Conservation (phyloP, 2,113 vertebrate species). For the Mormyrus iriodes region DNA sequence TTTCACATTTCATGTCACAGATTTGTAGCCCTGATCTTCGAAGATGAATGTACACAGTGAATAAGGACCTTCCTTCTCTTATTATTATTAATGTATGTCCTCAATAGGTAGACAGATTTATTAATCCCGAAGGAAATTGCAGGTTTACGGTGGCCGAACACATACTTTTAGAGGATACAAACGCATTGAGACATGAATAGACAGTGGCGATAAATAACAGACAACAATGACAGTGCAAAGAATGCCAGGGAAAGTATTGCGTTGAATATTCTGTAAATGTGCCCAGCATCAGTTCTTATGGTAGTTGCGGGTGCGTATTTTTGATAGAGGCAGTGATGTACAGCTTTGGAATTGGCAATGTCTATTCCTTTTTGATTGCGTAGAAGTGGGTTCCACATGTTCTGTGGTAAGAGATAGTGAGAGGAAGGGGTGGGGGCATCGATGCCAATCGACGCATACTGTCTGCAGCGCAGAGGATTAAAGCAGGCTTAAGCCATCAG, state of each 20-base stretch:
- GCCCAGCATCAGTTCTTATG: neutral
- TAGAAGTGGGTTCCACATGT: neutral
- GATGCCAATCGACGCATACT: constrained; percentile 49
- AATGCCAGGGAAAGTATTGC: neutral
- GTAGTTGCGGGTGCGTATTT: neutral
- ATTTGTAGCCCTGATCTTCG: neutral
- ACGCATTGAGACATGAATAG: neutral
- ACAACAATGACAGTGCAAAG: neutral
- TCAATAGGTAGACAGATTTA: neutral
- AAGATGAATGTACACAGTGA: neutral
- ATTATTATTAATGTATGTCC: neutral
- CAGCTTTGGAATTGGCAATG: neutral
- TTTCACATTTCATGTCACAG: neutral
- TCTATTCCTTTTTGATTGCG: neutral
- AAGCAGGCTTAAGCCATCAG: constrained; percentile 49
- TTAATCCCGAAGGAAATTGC: neutral
- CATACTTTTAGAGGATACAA: neutral
- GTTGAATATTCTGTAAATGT: neutral
- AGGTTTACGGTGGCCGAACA: neutral
- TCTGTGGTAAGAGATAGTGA: constrained; percentile 14
- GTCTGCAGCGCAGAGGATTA: constrained; percentile 45
- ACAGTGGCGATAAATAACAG: neutral
- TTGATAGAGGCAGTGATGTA: neutral
- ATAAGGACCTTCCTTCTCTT: neutral
- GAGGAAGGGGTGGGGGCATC: constrained; percentile 41